Evolutionary conservation across 2,797 vertebrate species (phyloP), one percentile per base, ranked within the genome.

Genomic region (Sebastolobus altivelis): DNA sequence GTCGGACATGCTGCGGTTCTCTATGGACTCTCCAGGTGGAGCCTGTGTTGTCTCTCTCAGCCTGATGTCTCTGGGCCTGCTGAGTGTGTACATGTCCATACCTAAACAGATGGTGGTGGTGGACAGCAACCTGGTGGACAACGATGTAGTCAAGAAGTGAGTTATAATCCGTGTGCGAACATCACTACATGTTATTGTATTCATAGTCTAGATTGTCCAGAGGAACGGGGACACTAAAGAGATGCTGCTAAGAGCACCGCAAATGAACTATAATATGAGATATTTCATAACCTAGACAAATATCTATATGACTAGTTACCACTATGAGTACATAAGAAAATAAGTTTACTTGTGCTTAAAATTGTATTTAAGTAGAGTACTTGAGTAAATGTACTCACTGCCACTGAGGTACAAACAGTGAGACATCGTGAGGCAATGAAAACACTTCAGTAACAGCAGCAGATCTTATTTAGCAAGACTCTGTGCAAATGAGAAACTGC

Each of bases 31-130:
- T 25, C 95, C 96, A 0, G 98, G 98, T 10, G 98, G 97, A 14
- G 90, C 96, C 31, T 97, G 97, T 1, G 91, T 92, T 1, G 94
- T 94, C 0, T 91, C 95, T 35, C 95, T 99, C 52, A 95, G 95
- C 62, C 95, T 99, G 0, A 94, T 99, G 87, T 95, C 96, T 46
- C 89, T 99, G 83, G 98, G 98, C 4, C 92, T 98, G 56, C 75
- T 99, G 4, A 95, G 94, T 0, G 95, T 99, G 46, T 92, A 95
- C 0, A 80, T 99, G 78, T 96, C 92, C 80, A 97, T 99, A 37
- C 98, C 98, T 0, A 97, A 98, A 84, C 97, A 98, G 95, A 97
- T 99, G 1, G 97, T 99, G 3, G 96, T 99, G 81, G 97, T 99
- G 86, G 98, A 99, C 96, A 98, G 97, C 85, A 97, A 89, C 5